Evolutionary conservation across 2,113 vertebrate genomes (phyloP).

Genomic region (Ptychochromis oligacanthus): DNA sequence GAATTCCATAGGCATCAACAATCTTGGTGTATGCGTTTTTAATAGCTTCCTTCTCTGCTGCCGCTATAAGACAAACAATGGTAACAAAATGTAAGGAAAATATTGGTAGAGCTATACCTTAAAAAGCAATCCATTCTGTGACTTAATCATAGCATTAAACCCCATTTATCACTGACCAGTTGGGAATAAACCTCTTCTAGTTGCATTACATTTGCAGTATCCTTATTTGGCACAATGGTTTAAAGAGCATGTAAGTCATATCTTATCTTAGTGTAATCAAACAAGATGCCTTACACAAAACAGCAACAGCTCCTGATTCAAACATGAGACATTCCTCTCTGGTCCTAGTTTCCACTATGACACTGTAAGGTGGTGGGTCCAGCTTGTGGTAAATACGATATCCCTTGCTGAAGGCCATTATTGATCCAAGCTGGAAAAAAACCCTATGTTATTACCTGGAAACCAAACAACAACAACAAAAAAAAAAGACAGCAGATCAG

Average conservation of each 20-base stretch:
- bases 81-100: background rate
- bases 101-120: too few relatives aligned
- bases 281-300: slow-evolving; percentile 88
- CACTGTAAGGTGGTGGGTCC: slow-evolving; percentile 94
- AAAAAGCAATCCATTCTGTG: background rate
- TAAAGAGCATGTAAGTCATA: background rate
- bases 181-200: background rate
- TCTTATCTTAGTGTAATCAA: slow-evolving; percentile 10
- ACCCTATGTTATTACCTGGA: slow-evolving; percentile 54
- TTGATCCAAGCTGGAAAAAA: slow-evolving; percentile 55
- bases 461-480: background rate
- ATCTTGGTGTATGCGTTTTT: slow-evolving; percentile 91
- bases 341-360: slow-evolving; percentile 92
- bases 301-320: slow-evolving; percentile 94
- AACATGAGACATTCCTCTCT: slow-evolving; percentile 97
- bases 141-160: background rate
- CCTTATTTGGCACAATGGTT: background rate
- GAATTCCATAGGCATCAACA: slow-evolving; percentile 93
- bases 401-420: slow-evolving; percentile 99
- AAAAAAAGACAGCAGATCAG: background rate
- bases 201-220: background rate
- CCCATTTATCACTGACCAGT: background rate
- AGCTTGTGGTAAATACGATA: slow-evolving; percentile 96
- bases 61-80: slow-evolving; percentile 71
- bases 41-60: slow-evolving; percentile 96